These are phyloP conservation scores for Sander lucioperca DNA, from an alignment of 2,113 vertebrate species.

Conservation along the genomic window DNA sequence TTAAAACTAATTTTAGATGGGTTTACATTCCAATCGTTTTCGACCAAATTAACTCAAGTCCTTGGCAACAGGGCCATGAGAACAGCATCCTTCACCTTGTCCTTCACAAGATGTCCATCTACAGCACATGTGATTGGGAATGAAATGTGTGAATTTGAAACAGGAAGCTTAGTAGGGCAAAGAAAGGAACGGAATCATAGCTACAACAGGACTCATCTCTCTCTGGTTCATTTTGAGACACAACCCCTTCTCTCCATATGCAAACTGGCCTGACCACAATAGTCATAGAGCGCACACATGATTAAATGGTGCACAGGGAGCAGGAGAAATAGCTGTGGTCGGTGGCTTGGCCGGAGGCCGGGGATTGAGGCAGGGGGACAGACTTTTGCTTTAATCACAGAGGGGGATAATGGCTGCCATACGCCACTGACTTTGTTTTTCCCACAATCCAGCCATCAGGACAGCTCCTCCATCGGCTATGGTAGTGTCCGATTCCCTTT, in stretches of 20 bases:
- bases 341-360: slow-evolving; percentile 79
- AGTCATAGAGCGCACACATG: slow-evolving; percentile 74
- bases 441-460: slow-evolving; percentile 38
- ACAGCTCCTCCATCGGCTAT: slow-evolving; percentile 49
- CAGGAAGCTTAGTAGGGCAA: neutral
- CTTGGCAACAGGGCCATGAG: neutral
- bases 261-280: slow-evolving; percentile 86
- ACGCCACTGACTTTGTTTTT: slow-evolving; percentile 72
- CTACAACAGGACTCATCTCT: neutral
- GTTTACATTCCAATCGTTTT: neutral
- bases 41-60: neutral
- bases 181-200: neutral
- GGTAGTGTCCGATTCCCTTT: slow-evolving; percentile 61
- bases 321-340: slow-evolving; percentile 87
- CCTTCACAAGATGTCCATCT: neutral
- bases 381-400: slow-evolving; percentile 88
- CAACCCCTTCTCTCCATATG: slow-evolving; percentile 62
- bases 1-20: neutral
- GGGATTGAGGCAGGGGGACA: slow-evolving; percentile 63
- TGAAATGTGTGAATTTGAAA: neutral
- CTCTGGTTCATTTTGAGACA: neutral
- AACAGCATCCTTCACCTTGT: neutral
- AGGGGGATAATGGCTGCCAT: slow-evolving; percentile 87
- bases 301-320: slow-evolving; percentile 81
- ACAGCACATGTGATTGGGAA: neutral